Evolutionary conservation across 2,113 vertebrate species (phyloP).

Genomic region (Heterotis niloticus): DNA sequence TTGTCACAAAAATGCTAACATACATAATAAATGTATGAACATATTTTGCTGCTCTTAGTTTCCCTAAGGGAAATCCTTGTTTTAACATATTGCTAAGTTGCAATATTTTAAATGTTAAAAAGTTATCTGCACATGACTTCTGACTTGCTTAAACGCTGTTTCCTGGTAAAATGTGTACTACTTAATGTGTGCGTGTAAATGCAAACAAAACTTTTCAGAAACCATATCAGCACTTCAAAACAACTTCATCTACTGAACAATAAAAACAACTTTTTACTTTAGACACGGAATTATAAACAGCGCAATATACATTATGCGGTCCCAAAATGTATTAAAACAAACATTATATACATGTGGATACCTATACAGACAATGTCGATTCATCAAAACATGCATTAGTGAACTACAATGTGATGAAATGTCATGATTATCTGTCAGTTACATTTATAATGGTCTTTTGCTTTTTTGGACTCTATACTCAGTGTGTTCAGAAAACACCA

Average conservation of each 20-base stretch:
- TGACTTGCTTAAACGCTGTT: not conserved
- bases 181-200: slow-evolving; percentile 18
- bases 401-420: slow-evolving; percentile 16
- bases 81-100: slow-evolving; percentile 10
- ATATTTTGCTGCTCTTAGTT: slow-evolving; percentile 8
- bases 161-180: slow-evolving; percentile 18
- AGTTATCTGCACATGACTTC: slow-evolving; percentile 21
- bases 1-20: slow-evolving; percentile 7
- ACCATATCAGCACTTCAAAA: slow-evolving; percentile 20
- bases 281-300: not conserved
- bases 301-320: not conserved
- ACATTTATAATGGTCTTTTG: slow-evolving; percentile 42
- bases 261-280: not conserved
- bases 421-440: slow-evolving; percentile 35
- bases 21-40: slow-evolving; percentile 18
- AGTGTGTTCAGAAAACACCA: slow-evolving; percentile 47
- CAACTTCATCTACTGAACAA: not conserved
- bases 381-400: slow-evolving; percentile 50
- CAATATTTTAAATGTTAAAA: slow-evolving; percentile 4
- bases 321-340: slow-evolving; percentile 34
- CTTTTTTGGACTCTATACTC: slow-evolving; percentile 39
- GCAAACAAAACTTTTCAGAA: slow-evolving; percentile 3
- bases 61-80: slow-evolving; percentile 19
- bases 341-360: slow-evolving; percentile 58
- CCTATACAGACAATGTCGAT: slow-evolving; percentile 54